phyloP scores from a whole-genome alignment of 2,888 invertebrate genomes.

The Chironomus tentans region DNA sequence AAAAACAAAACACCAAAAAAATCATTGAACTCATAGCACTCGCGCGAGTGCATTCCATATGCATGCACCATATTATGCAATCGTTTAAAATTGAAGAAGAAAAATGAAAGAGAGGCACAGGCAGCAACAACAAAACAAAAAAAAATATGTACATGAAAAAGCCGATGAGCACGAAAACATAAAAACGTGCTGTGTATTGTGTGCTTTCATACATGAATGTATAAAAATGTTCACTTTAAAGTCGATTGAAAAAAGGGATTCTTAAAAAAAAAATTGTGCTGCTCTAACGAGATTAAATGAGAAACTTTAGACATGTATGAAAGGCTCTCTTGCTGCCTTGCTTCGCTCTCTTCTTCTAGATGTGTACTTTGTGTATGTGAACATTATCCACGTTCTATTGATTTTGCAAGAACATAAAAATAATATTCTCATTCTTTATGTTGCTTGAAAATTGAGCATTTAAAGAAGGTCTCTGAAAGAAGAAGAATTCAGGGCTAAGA shows the following conservation, averaged over 20 bases:
- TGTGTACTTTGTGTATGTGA: no score
- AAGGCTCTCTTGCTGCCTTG: no score
- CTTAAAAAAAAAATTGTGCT: no score
- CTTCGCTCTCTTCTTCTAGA: no score
- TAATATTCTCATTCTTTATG: no score
- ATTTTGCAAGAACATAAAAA: no score
- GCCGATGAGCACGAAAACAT: neutral
- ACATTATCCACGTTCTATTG: no score
- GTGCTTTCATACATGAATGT: neutral
- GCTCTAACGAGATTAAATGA: neutral
- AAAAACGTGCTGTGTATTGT: neutral
- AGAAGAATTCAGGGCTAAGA: neutral
- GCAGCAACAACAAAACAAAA: neutral
- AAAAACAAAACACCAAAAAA: constrained; percentile 23
- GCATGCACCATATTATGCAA: constrained; percentile 23
- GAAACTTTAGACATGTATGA: neutral
- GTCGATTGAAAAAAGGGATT: neutral
- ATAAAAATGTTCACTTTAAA: no score
- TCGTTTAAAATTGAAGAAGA: neutral
- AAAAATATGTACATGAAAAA: neutral
- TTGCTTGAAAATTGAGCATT: neutral
- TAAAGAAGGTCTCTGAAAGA: neutral
- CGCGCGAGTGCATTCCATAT: constrained; percentile 22
- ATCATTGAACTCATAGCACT: constrained; percentile 25
- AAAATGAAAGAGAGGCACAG: neutral